Base-by-base conservation (phyloP, 2,113 vertebrate species). In the Rhineura floridana region DNA sequence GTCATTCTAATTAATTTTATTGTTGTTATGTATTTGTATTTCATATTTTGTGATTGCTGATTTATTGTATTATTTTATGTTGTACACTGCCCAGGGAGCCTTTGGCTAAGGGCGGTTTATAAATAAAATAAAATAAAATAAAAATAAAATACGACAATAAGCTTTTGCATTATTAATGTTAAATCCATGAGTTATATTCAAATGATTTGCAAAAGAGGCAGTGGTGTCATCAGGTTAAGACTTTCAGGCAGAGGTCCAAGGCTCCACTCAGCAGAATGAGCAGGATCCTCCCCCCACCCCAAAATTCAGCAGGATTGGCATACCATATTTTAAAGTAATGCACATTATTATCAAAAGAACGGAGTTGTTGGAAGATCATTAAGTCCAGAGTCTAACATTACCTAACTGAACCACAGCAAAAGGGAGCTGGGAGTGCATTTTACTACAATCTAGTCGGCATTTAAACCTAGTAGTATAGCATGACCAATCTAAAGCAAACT, bases 401-500 rank as follows among this genome's bases (percentile, higher is more conserved):
- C 55, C 17, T 59, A 59, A 59, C 55, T 59, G 55, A 59, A 59
- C 55, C 55, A 59, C 55, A 17, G 72, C 39, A 44, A 46, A 78
- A 50, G 30, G 44, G 39, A 78, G 46, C 46, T 78, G 13, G 10
- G 44, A 46, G 44, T 78, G 46, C 48, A 52, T 52, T 78, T 25
- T 15, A n/a, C 46, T 44, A 75, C 42, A 44, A 90, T 81, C 89
- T 88, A 87, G 33, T 63, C 33, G 88, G 44, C 72, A 88, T 90
- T 87, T n/a, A 84, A 80, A 90, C 87, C 55, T 0, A 46, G 42
- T 70, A 46, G 36, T 91, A 46, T 30, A 67, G 89, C n/a, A 19
- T 90, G 46, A 0, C 1, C 39, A 80, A 46, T 55, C 91, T 84
- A 65, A 85, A 42, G 17, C 19, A 21, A 80, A 78, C 36, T 80